Percentiles rank a stretch among this genome's conserved stretches.
Evolutionary conservation across 2,888 invertebrate genomes (phyloP).

Genomic region (Zygogramma bicolorata): DNA sequence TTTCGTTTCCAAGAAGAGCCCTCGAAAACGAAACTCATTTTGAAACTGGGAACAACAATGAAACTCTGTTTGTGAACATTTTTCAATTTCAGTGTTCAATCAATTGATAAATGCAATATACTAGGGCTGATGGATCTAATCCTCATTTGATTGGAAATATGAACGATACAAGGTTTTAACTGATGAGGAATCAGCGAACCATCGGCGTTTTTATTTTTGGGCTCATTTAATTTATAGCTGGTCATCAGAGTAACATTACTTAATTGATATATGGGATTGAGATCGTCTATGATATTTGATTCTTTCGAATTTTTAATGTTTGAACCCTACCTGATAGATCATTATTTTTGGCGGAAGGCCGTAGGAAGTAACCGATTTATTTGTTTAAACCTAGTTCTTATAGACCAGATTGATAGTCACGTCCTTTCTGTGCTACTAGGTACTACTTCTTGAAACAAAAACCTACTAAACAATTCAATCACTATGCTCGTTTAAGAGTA

Average conservation of each 20-base stretch:
- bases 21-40: too few species aligned
- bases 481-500: too few species aligned
- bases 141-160: not conserved
- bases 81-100: not conserved
- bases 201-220: not conserved
- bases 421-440: too few species aligned
- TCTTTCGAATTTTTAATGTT: too few species aligned
- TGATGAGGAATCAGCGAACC: not conserved
- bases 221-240: not conserved
- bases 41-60: not conserved
- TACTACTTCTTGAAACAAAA: too few species aligned
- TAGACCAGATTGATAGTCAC: too few species aligned
- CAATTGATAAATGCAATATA: not conserved
- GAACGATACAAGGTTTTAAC: not conserved
- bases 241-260: not conserved
- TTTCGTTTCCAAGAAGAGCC: too few species aligned
- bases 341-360: too few species aligned
- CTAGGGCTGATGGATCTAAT: not conserved
- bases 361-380: too few species aligned
- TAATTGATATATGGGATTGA: not conserved
- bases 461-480: too few species aligned
- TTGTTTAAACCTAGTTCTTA: too few species aligned
- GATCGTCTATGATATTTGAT: not conserved
- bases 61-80: not conserved
- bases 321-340: too few species aligned